Evolutionary conservation across 2,888 invertebrate genomes (phyloP).

Genomic region (Acleris cristana): DNA sequence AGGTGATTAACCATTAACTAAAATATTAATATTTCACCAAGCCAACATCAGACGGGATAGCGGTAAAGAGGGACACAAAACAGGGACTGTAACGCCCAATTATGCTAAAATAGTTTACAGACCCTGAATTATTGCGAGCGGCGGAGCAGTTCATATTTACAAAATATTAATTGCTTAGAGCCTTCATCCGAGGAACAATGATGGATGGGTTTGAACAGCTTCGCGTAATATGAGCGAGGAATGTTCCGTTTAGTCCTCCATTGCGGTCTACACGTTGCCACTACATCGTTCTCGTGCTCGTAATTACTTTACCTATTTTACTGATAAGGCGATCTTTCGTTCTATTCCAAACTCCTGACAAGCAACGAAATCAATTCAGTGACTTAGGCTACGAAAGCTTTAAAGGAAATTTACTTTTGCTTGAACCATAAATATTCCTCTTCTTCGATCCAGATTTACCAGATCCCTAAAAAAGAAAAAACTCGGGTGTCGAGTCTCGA

Average conservation of each 20-base stretch:
- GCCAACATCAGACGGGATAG: constrained; percentile 19
- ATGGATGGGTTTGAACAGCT: constrained; percentile 21
- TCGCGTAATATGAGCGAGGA: background rate
- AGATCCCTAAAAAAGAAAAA: background rate
- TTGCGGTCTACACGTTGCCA: no score
- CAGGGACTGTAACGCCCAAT: constrained; percentile 38
- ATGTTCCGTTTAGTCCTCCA: no score
- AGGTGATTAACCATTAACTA: constrained; percentile 14
- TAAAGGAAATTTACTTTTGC: no score
- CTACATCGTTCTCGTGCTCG: no score
- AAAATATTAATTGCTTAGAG: constrained; percentile 28
- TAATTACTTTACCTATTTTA: background rate
- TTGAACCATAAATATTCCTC: no score
- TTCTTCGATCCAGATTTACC: no score
- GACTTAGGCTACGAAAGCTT: no score
- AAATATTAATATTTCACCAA: constrained; percentile 25
- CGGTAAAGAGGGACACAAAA: constrained; percentile 39
- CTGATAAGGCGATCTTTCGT: no score
- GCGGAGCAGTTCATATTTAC: constrained; percentile 26
- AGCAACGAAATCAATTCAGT: no score
- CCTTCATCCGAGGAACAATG: constrained; percentile 25
- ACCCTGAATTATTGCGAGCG: constrained; percentile 40
- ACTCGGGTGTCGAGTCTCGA: background rate
- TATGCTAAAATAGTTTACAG: constrained; percentile 39
- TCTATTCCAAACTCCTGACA: no score